phyloP scores from a whole-genome alignment of 2,797 vertebrate genomes.

The Buceros bicornis region DNA sequence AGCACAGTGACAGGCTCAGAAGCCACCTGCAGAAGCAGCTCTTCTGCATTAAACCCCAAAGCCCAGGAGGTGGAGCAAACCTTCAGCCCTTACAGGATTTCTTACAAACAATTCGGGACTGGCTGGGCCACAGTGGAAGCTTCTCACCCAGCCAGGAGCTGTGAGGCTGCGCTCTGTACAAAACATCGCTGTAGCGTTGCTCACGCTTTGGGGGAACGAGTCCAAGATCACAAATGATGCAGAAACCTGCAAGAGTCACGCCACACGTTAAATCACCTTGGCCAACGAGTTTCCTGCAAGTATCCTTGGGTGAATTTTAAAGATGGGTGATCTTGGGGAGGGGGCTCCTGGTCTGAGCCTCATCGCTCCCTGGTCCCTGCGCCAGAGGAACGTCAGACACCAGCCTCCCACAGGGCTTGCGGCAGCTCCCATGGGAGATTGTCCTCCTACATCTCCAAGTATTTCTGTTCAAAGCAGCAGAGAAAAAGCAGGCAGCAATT shows the following conservation, averaged over 20 bases:
- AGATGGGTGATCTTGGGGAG: accelerated
- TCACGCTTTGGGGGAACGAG: background rate
- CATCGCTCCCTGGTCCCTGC: background rate
- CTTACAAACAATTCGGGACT: accelerated
- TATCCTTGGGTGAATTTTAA: accelerated
- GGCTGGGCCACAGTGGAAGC: accelerated
- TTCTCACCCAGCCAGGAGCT: background rate
- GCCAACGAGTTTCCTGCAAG: accelerated
- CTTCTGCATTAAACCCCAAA: background rate
- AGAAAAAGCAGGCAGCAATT: background rate
- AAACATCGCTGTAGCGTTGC: background rate
- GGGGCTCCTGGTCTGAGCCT: background rate
- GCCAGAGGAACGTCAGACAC: background rate
- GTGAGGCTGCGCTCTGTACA: accelerated
- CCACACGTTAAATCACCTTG: accelerated
- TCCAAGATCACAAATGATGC: background rate
- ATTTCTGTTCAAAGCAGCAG: background rate
- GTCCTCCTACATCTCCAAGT: background rate
- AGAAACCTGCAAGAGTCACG: background rate
- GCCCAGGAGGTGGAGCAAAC: constrained; percentile 55
- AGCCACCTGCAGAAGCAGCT: background rate
- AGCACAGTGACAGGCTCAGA: accelerated
- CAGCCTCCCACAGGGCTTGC: accelerated
- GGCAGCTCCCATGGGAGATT: background rate
- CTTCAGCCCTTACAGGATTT: background rate